phyloP scores from a whole-genome alignment of 1,140 invertebrate genomes.

The Himalopsyche phryganea region DNA sequence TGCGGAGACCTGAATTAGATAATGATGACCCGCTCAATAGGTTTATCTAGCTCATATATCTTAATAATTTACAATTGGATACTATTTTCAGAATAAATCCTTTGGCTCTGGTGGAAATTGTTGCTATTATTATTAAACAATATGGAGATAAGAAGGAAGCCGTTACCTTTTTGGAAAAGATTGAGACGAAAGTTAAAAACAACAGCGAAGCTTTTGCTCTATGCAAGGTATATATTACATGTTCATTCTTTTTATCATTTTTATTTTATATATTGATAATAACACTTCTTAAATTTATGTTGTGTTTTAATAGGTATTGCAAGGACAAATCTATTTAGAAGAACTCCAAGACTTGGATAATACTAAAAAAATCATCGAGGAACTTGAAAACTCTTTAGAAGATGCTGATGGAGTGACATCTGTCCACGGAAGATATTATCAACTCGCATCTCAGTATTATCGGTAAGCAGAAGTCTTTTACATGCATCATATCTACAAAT shows the following conservation, averaged over 20 bases:
- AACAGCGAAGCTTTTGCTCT: constrained; percentile 83
- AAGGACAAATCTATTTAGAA: constrained; percentile 81
- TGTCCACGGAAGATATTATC: constrained; percentile 94
- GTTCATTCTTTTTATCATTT: no score
- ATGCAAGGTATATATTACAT: constrained; percentile 60
- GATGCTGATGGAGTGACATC: constrained; percentile 87
- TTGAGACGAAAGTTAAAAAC: constrained; percentile 83
- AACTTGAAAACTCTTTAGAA: constrained; percentile 82
- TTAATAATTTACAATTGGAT: no score
- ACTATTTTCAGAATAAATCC: constrained; percentile 89
- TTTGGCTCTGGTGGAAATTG: constrained; percentile 85
- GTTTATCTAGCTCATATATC: no score
- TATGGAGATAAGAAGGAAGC: constrained; percentile 78
- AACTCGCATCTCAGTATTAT: constrained; percentile 89
- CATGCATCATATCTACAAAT: no score
- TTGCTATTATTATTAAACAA: constrained; percentile 75
- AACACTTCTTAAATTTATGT: not conserved
- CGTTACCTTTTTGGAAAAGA: constrained; percentile 79
- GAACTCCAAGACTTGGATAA: constrained; percentile 77
- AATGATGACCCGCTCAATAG: no score
- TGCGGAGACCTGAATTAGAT: no score
- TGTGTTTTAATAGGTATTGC: constrained; percentile 61
- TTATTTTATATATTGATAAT: no score
- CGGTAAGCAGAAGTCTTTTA: constrained; percentile 40
- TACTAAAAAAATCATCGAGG: constrained; percentile 87